phyloP scores from a whole-genome alignment of 2,888 invertebrate species.

The Dasysyrphus tricinctus region DNA sequence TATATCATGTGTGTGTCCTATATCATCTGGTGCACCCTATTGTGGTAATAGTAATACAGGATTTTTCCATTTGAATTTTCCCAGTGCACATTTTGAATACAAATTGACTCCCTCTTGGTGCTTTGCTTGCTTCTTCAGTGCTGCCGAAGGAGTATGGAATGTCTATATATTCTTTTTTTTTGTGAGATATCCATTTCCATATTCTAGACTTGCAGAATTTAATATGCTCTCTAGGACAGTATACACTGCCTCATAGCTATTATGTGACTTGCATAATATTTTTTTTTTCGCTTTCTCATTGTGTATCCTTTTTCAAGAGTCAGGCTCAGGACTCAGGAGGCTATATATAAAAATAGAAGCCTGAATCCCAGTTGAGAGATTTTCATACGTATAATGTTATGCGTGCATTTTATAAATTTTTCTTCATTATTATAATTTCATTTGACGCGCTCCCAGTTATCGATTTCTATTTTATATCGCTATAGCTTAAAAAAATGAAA shows the following conservation, averaged over 20 bases:
- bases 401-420: conserved; percentile 42
- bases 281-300: conserved; percentile 28
- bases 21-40: conserved; percentile 58
- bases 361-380: neutral
- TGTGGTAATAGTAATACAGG: conserved; percentile 64
- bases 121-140: too few relatives aligned
- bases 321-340: conserved; percentile 4
- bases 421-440: conserved; percentile 72
- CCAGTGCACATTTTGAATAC: conserved; percentile 73
- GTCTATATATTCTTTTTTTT: neutral
- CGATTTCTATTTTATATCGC: conserved; percentile 55
- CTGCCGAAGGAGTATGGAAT: neutral
- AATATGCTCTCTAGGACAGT: conserved; percentile 71
- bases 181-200: conserved; percentile 6
- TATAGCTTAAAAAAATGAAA: neutral
- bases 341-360: neutral
- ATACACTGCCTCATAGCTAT: conserved; percentile 52
- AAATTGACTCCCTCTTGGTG: conserved; percentile 66
- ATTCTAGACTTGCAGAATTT: conserved; percentile 51
- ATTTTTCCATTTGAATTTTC: conserved; percentile 74
- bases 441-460: conserved; percentile 69
- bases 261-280: conserved; percentile 73
- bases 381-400: neutral
- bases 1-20: conserved; percentile 12
- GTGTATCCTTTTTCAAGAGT: conserved; percentile 30